These are phyloP conservation scores for Drosophila cardini DNA, from an alignment of 1,140 invertebrate genomes.

Conservation along the genomic window DNA sequence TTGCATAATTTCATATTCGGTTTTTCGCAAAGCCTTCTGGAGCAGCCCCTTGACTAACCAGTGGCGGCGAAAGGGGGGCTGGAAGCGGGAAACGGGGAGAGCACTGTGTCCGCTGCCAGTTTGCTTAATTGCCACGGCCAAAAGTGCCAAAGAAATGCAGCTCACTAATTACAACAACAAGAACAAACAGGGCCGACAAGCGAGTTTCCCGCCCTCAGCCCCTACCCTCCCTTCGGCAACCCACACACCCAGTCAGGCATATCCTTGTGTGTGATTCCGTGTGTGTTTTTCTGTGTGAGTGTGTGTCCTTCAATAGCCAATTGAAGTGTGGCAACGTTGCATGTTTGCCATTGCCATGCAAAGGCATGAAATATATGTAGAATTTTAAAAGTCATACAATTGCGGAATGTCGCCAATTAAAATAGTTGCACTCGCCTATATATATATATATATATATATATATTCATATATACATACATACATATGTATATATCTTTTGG, in stretches of 20 bases:
- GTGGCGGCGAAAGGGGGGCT: not conserved
- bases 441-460: not conserved
- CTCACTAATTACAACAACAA: conserved; percentile 79
- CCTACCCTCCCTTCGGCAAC: no score
- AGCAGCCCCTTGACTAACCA: conserved; percentile 2
- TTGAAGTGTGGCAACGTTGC: conserved; percentile 81
- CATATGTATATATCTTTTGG: conserved; percentile 24
- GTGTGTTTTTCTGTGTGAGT: conserved; percentile 31
- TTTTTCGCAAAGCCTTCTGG: conserved; percentile 38
- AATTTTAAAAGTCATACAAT: conserved; percentile 83
- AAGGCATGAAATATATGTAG: conserved; percentile 76
- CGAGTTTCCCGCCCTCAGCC: conserved; percentile 4
- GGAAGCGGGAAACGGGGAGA: not conserved
- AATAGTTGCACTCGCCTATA: conserved; percentile 70
- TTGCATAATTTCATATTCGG: conserved; percentile 76
- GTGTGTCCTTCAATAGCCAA: conserved; percentile 78
- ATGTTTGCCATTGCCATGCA: conserved; percentile 47
- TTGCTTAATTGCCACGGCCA: conserved; percentile 79
- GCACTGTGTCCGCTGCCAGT: conserved; percentile 44
- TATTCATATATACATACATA: not conserved
- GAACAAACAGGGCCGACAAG: conserved; percentile 45
- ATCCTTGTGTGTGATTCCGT: conserved; percentile 47
- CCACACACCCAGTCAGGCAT: conserved; percentile 26
- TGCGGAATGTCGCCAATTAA: conserved; percentile 83
- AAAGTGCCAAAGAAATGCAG: conserved; percentile 81